Evolutionary conservation across 2,113 vertebrate genomes (phyloP), one percentile per base, ranked within the genome.

Genomic region (Dinomys branickii): DNA sequence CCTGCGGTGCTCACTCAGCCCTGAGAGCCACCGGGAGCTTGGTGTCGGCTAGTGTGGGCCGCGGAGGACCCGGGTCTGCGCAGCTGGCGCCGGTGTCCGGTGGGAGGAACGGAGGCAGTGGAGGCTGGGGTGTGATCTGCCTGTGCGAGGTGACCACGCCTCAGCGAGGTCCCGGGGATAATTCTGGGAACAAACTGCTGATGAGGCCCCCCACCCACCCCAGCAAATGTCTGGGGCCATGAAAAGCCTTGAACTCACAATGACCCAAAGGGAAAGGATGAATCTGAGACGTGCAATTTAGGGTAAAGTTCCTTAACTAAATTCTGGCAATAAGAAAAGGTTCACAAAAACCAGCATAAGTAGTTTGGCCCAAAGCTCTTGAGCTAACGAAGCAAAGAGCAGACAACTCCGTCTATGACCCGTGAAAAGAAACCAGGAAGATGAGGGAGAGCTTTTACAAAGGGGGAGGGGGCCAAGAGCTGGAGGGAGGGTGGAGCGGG

Each of bases 151-250:
- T 58, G 38, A 87, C 88, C 94, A 85, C 85, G 81, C 81, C 69
- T 94, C 88, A 50, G 88, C 41, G 50, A 92, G 26, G 83, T 73
- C 91, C 85, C 10, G 61, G 81, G 63, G 85, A 20, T 94, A 63
- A 96, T 92, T 92, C 95, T 9, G 41, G 69, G 75, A 63, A 90
- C n/a, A 90, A 85, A 85, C 9, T 83, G 77, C 85, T 61, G 35
- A 80, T 80, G 33, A 83, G 78, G 73, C 52, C 82, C 71, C 52
- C 89, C 94, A 3, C 0, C 73, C 28, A 50, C 47, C 47, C 47
- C 47, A n/a, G 47, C 47, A 14, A 58, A 52, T 63, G 44, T 58
- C 52, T 63, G n/a, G 63, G 65, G 35, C 71, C 59, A 81, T 78
- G 26, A 59, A 89, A 89, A 86, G 67, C 41, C 65, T 90, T 35